Conservation (phyloP, 2,113 vertebrate species). For the Phalacrocorax aristotelis region DNA sequence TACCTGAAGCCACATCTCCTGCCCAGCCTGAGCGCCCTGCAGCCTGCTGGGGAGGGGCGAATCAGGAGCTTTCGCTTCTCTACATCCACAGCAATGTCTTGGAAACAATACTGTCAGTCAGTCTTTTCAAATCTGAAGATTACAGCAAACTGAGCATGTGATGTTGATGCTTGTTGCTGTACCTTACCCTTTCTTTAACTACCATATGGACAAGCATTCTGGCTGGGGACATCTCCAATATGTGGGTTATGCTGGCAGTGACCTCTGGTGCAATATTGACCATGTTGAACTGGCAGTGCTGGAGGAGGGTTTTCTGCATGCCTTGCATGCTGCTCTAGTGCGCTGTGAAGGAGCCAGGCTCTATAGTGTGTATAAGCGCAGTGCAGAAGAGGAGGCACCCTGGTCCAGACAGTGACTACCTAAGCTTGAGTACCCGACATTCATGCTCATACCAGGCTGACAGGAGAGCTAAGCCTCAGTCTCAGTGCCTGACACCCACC, state of each 20-base stretch:
- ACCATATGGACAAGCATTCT: not conserved
- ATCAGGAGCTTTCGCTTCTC: not conserved
- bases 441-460: not conserved
- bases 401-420: not conserved
- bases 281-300: not conserved
- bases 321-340: not conserved
- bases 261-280: not conserved
- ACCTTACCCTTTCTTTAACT: not conserved
- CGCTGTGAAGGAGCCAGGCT: not conserved
- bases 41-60: not conserved
- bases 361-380: not conserved
- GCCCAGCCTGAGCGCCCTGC: not conserved
- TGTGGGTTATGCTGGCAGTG: not conserved
- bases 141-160: not conserved
- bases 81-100: not conserved
- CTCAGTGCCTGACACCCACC: not conserved
- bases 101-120: not conserved
- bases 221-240: not conserved
- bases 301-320: not conserved
- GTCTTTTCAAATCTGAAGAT: not conserved
- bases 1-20: not conserved
- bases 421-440: not conserved
- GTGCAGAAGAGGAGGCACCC: not conserved
- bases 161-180: fast-evolving
- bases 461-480: not conserved